Base-by-base conservation (phyloP, 2,797 vertebrate species). In the Cirrhinus molitorella region DNA sequence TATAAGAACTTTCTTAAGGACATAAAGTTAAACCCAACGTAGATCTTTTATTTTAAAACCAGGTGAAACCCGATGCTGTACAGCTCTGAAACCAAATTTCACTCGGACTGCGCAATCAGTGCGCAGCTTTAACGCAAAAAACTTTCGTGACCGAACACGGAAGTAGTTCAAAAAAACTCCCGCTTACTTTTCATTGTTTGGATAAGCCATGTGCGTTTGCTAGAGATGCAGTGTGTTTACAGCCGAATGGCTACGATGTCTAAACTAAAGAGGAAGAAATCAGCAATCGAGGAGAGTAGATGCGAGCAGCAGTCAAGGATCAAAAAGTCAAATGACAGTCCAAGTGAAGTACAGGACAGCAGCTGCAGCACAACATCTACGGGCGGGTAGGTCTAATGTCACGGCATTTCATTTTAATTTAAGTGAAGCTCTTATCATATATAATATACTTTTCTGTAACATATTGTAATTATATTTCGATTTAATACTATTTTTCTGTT, bases 201-300 rank as follows among this genome's bases (percentile, higher is more conserved):
- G 70, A 40, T 31, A 47, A 57, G n/a, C 1, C 28, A 71, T n/a
- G 37, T 40, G 34, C 31, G 10, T 63, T 37, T 53, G 11, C 17
- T 28, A 47, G 25, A 31, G 13, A 61, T 28, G 25, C 19, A 49
- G 37, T 61, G 37, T 70, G 57, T 93, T 93, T 92, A 51, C 13
- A 79, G 53, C 89, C 7, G 91, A 91, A 63, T 89, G 65, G 63
- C 1, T 23, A 14, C 47, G 0, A 92, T 90, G 47, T 92, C 92
- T 12, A 95, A 93, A 90, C 90, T 94, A 0, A 94, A 92, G 78
- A 88, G 92, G 43, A 92, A 87, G 81, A 93, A 90, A 57, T 1
- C 5, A 0, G 45, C 21, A 0, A 65, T 45, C 0, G 87, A 86
- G 16, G 90, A 89, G 0, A 0, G 23, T 0, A 85, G 70, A 28